These are phyloP conservation scores for Colostygia pectinataria DNA, from an alignment of 2,888 invertebrate species.

Conservation along the genomic window DNA sequence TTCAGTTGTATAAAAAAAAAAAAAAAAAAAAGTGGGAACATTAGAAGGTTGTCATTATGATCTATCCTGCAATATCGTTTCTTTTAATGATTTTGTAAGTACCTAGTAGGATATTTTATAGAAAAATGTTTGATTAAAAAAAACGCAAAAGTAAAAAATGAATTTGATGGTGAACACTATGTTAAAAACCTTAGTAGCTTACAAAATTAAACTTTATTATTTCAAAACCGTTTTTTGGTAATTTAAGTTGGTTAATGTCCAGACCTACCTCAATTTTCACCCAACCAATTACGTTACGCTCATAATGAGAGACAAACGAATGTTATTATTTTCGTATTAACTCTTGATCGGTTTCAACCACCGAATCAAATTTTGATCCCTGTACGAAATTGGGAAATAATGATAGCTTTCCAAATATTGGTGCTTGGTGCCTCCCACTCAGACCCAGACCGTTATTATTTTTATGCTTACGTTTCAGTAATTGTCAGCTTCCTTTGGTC, in stretches of 20 bases:
- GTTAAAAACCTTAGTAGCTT: no score
- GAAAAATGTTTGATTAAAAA: no score
- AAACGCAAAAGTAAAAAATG: no score
- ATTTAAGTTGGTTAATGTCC: neutral
- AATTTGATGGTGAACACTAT: no score
- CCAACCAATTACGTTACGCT: constrained; percentile 51
- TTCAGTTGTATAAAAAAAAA: no score
- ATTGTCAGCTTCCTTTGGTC: constrained; percentile 28
- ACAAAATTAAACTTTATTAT: no score
- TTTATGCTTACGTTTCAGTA: constrained; percentile 30
- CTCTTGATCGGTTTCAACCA: constrained; percentile 66
- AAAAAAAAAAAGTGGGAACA: no score
- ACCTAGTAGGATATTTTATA: no score
- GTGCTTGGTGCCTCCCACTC: constrained; percentile 39
- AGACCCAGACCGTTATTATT: constrained; percentile 42
- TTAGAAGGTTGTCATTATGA: no score
- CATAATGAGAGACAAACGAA: constrained; percentile 67
- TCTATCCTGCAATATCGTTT: no score
- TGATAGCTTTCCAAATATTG: constrained; percentile 54
- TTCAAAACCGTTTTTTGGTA: no score
- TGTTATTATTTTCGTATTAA: constrained; percentile 79
- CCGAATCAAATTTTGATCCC: constrained; percentile 60
- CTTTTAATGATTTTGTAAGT: no score
- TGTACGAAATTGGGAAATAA: constrained; percentile 66
- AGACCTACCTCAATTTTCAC: constrained; percentile 13